These are phyloP conservation scores for Batillaria attramentaria DNA, from an alignment of 1,140 invertebrate species.

Conservation along the genomic window DNA sequence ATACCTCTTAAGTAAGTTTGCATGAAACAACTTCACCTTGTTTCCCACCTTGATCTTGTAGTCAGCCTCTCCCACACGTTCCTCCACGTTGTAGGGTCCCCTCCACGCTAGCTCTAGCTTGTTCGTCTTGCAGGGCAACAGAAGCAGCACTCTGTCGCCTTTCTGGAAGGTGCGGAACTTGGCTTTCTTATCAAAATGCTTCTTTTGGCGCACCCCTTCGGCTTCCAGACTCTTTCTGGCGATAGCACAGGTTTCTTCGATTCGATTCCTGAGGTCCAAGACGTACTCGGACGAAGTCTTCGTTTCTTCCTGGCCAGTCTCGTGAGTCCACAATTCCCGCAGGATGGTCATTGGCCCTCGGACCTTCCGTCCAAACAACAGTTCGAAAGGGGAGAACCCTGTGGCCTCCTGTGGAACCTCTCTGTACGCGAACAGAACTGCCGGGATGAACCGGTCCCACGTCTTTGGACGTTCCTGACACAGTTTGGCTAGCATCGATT, in stretches of 20 bases:
- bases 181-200: conserved; percentile 31
- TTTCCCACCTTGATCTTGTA: background rate
- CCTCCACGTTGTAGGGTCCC: conserved; percentile 30
- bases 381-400: conserved; percentile 29
- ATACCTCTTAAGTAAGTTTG: conserved; percentile 10
- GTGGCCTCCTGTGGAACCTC: conserved; percentile 30
- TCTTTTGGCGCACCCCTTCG: background rate
- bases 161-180: conserved; percentile 19
- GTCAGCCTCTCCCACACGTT: background rate
- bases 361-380: conserved; percentile 30
- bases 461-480: conserved; percentile 54
- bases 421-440: conserved; percentile 31
- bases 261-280: conserved; percentile 4
- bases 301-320: conserved; percentile 34
- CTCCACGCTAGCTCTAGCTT: conserved; percentile 37
- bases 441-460: conserved; percentile 60
- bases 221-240: conserved; percentile 24
- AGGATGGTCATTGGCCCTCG: conserved; percentile 36
- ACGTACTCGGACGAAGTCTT: conserved; percentile 37
- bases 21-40: conserved; percentile 8
- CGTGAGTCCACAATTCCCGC: conserved; percentile 48
- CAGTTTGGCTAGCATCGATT: conserved; percentile 46
- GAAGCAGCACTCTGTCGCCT: conserved; percentile 37
- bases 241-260: conserved; percentile 32
- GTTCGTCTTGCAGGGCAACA: conserved; percentile 40